Evolutionary conservation across 2,888 invertebrate genomes (phyloP).

Genomic region (Drosophila eohydei): DNA sequence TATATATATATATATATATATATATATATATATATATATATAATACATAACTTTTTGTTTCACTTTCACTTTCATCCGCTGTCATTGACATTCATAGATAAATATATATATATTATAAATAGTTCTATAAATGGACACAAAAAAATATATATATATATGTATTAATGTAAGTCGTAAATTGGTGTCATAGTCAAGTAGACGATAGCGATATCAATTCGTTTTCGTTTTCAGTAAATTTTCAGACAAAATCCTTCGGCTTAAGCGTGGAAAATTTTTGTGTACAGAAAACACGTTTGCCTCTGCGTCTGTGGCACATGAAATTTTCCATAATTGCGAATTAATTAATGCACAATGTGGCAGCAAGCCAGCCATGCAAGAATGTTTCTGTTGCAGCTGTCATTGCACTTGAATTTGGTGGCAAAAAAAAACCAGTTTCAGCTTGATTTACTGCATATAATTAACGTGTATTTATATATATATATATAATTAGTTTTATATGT

Average conservation of each 20-base stretch:
- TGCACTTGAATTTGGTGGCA: slow-evolving; percentile 61
- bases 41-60: neutral
- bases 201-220: slow-evolving; percentile 44
- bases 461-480: neutral
- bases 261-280: slow-evolving; percentile 69
- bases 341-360: slow-evolving; percentile 35
- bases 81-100: slow-evolving; percentile 11
- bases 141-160: slow-evolving; percentile 17
- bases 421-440: slow-evolving; percentile 17
- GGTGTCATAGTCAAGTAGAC: slow-evolving; percentile 62
- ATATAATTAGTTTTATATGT: neutral
- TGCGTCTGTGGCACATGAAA: slow-evolving; percentile 25
- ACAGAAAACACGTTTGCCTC: slow-evolving; percentile 57
- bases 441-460: slow-evolving; percentile 1
- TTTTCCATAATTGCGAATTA: slow-evolving; percentile 62
- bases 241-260: slow-evolving; percentile 22
- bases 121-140: slow-evolving; percentile 46
- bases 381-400: slow-evolving; percentile 49
- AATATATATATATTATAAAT: neutral
- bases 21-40: neutral
- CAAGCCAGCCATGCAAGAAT: slow-evolving; percentile 54
- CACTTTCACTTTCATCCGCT: slow-evolving; percentile 38
- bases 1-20: neutral
- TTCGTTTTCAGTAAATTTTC: slow-evolving; percentile 1
- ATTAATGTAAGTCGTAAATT: slow-evolving; percentile 22